Conservation (phyloP, 2,797 vertebrate genomes). For the Acrocephalus scirpaceus region DNA sequence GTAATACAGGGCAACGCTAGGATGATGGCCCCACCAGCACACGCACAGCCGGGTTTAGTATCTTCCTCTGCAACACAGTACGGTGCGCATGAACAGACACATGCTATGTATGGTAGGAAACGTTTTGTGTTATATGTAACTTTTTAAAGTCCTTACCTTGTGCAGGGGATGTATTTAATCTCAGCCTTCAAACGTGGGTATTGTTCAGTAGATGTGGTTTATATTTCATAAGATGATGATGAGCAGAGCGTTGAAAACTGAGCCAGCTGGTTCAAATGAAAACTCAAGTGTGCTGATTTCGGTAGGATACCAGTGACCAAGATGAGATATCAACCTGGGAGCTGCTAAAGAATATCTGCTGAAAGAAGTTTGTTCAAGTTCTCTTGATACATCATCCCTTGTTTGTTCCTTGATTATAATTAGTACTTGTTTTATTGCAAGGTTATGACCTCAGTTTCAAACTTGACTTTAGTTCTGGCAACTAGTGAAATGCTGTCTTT, state of each 20-base stretch:
- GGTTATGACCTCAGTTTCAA: constrained; percentile 55
- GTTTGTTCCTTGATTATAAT: constrained; percentile 64
- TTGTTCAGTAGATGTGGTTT: constrained; percentile 43
- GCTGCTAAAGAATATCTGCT: constrained; percentile 68
- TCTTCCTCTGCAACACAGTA: constrained; percentile 95
- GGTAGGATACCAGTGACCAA: constrained; percentile 65
- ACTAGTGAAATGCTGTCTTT: constrained; percentile 65
- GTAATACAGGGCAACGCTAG: constrained; percentile 93
- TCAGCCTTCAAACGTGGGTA: constrained; percentile 32
- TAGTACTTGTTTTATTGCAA: constrained; percentile 62
- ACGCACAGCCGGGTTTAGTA: constrained; percentile 91
- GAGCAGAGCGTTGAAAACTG: constrained; percentile 64
- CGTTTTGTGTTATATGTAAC: constrained; percentile 68
- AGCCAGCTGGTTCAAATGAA: constrained; percentile 59
- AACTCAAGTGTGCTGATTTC: constrained; percentile 66
- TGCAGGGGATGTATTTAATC: constrained; percentile 52
- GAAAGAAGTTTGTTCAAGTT: constrained; percentile 66
- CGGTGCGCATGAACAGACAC: constrained; percentile 92
- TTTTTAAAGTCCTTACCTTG: constrained; percentile 56
- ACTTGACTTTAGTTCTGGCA: constrained; percentile 64
- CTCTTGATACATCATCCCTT: constrained; percentile 55
- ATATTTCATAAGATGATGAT: constrained; percentile 41
- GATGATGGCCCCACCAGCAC: constrained; percentile 93
- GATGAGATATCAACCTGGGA: constrained; percentile 63
- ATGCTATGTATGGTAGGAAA: constrained; percentile 98